Percentiles rank a stretch among this genome's conserved stretches.
phyloP scores from a whole-genome alignment of 2,888 invertebrate genomes.

The Mesorhabditis sp. region DNA sequence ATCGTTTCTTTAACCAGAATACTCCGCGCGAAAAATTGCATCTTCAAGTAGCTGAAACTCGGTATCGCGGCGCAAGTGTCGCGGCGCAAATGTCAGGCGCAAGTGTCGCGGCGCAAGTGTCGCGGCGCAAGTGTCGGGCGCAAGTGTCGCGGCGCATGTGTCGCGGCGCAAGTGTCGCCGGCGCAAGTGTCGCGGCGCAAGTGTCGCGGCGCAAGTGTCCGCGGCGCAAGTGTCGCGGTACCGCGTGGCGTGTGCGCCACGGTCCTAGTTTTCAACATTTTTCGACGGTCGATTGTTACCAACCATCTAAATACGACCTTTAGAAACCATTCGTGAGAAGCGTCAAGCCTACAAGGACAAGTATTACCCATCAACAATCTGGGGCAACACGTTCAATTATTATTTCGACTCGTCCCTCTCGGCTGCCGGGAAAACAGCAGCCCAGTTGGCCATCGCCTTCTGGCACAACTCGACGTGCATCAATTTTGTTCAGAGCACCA shows the following conservation, averaged over 20 bases:
- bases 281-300: background rate
- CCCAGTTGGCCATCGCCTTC: slow-evolving; percentile 34
- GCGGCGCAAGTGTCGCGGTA: too few relatives aligned
- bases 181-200: too few relatives aligned
- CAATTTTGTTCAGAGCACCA: slow-evolving; percentile 38
- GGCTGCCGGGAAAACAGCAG: slow-evolving; percentile 18
- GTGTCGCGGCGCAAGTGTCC: too few relatives aligned
- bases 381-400: background rate
- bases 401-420: background rate
- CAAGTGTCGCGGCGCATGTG: too few relatives aligned
- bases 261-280: background rate
- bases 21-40: too few relatives aligned
- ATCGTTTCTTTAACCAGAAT: too few relatives aligned
- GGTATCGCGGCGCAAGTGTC: too few relatives aligned
- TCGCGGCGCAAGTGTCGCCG: too few relatives aligned
- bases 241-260: background rate
- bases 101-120: too few relatives aligned
- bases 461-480: slow-evolving; percentile 50
- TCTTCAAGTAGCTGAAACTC: too few relatives aligned
- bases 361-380: background rate
- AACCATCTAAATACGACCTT: background rate
- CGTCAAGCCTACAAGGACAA: background rate
- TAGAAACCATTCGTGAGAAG: background rate
- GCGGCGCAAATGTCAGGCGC: too few relatives aligned
- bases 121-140: too few relatives aligned